A percentile compares a stretch with the other conserved stretches of the same genome.
Conservation (phyloP, 2,113 vertebrate species). For the Eolophus roseicapilla region DNA sequence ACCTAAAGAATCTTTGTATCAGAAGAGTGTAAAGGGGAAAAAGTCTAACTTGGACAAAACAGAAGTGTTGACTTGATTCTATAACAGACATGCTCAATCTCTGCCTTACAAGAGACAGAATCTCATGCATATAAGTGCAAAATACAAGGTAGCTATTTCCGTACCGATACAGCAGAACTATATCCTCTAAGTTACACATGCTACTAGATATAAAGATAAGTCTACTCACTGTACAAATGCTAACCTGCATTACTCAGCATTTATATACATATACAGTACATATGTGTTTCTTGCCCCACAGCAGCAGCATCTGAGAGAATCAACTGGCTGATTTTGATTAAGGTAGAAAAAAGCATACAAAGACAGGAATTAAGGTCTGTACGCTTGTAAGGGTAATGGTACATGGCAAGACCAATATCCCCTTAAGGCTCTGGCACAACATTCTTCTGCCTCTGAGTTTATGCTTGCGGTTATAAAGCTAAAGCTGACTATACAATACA, state of each 20-base stretch:
- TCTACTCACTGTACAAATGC: neutral
- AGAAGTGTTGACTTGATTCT: neutral
- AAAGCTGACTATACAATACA: neutral
- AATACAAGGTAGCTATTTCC: neutral
- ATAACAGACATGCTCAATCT: accelerated
- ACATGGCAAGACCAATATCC: neutral
- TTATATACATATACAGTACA: neutral
- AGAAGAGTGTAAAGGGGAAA: neutral
- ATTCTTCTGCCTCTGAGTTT: neutral
- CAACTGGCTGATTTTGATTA: neutral
- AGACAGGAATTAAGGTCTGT: neutral
- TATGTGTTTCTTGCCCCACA: neutral
- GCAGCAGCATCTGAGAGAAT: neutral
- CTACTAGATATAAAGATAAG: neutral
- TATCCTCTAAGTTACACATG: neutral
- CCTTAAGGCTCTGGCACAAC: neutral
- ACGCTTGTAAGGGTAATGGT: accelerated
- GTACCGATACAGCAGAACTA: neutral
- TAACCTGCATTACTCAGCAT: neutral
- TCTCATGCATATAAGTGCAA: accelerated
- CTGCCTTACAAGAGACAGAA: neutral
- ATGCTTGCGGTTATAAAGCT: neutral
- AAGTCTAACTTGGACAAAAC: neutral
- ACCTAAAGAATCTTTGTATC: neutral
- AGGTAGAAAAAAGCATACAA: neutral